Percentiles rank a stretch among this genome's conserved stretches.
phyloP scores from a whole-genome alignment of 2,797 vertebrate species.

The Morelia viridis region DNA sequence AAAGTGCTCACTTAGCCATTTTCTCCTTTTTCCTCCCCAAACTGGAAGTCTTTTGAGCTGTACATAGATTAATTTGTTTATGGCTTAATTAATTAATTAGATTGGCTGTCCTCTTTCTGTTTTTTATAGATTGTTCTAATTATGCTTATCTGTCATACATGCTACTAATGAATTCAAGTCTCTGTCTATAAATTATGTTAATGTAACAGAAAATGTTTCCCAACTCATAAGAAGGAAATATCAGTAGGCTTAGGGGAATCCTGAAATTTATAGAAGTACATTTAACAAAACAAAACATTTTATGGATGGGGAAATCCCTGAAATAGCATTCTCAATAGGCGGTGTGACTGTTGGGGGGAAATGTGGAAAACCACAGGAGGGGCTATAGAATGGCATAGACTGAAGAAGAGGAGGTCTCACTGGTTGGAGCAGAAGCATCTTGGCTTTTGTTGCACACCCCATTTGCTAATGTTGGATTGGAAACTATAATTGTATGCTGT shows the following conservation, averaged over 20 bases:
- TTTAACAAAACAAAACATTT: not conserved
- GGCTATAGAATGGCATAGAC: not conserved
- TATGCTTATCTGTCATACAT: not conserved
- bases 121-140: not conserved
- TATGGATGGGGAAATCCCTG: not conserved
- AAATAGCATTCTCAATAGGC: not conserved
- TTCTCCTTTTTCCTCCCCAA: not conserved
- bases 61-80: not conserved
- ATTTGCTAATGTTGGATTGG: not conserved
- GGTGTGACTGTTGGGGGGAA: not conserved
- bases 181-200: not conserved
- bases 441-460: not conserved
- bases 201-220: not conserved
- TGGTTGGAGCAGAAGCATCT: not conserved
- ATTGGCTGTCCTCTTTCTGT: not conserved
- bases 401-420: not conserved
- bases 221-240: not conserved
- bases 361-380: not conserved
- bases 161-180: not conserved
- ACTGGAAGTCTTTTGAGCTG: not conserved
- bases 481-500: not conserved
- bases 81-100: not conserved
- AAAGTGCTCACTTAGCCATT: not conserved
- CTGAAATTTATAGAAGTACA: not conserved
- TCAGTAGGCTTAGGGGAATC: not conserved